phyloP scores from a whole-genome alignment of 2,888 invertebrate genomes.

The Acleris literana region DNA sequence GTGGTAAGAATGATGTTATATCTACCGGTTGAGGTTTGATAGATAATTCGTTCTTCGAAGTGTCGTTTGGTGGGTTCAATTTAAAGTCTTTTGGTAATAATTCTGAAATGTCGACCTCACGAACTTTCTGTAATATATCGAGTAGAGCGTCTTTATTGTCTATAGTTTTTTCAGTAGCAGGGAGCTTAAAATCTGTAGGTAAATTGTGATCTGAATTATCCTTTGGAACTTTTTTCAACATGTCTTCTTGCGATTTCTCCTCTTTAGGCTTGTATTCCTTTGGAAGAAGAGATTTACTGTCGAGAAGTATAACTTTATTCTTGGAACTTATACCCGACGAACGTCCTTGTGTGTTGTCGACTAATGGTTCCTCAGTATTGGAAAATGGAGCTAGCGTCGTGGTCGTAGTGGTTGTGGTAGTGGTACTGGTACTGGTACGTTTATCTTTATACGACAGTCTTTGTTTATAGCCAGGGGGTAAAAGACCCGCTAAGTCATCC shows the following conservation, averaged over 20 bases:
- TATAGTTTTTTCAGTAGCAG: constrained; percentile 56
- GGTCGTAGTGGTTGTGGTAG: constrained; percentile 57
- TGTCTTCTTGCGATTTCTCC: constrained; percentile 65
- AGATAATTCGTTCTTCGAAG: constrained; percentile 56
- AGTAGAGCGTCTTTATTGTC: constrained; percentile 59
- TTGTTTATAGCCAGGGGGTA: constrained; percentile 86
- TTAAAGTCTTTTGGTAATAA: constrained; percentile 86
- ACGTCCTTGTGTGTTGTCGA: constrained; percentile 74
- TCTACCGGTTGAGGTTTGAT: constrained; percentile 66
- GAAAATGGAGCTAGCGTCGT: constrained; percentile 42
- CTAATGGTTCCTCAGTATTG: constrained; percentile 53
- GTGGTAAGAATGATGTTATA: constrained; percentile 86
- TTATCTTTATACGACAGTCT: constrained; percentile 80
- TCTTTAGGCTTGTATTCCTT: constrained; percentile 81
- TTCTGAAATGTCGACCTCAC: constrained; percentile 78
- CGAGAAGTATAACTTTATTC: constrained; percentile 83
- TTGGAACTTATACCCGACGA: constrained; percentile 82
- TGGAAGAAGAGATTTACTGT: constrained; percentile 80
- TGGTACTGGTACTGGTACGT: constrained; percentile 80
- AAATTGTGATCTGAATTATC: constrained; percentile 85
- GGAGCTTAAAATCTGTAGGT: constrained; percentile 86
- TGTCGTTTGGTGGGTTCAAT: constrained; percentile 62
- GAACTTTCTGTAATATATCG: constrained; percentile 58
- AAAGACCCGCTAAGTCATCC: constrained; percentile 84
- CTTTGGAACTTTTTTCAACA: constrained; percentile 75